phyloP scores from a whole-genome alignment of 2,888 invertebrate genomes.

The Sphaerophoria taeniata region DNA sequence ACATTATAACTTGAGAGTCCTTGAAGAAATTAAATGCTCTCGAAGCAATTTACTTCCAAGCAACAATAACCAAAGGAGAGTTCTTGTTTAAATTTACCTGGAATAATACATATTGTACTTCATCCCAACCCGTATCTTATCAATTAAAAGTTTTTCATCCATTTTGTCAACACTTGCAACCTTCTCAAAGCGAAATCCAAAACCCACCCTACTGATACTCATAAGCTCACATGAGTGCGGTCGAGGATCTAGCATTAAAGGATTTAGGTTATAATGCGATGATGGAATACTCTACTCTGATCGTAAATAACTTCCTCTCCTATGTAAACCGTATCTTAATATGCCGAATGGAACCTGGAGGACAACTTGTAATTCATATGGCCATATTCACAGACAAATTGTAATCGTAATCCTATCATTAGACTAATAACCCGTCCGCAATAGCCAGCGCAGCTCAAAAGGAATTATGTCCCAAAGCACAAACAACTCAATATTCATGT shows the following conservation, averaged over 20 bases:
- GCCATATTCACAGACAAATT: slow-evolving; percentile 54
- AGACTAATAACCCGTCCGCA: slow-evolving; percentile 40
- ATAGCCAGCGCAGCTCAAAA: background rate
- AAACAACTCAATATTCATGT: slow-evolving; percentile 28
- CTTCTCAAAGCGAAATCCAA: slow-evolving; percentile 19
- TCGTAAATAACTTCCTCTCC: slow-evolving; percentile 50
- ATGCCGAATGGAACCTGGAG: background rate
- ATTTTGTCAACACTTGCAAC: slow-evolving; percentile 41
- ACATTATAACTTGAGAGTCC: slow-evolving; percentile 39
- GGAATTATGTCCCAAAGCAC: slow-evolving; percentile 41
- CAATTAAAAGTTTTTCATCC: slow-evolving; percentile 41
- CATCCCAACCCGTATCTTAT: slow-evolving; percentile 16
- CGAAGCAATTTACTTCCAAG: slow-evolving; percentile 3
- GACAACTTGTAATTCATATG: background rate
- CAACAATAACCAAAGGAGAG: slow-evolving; percentile 20
- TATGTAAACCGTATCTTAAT: slow-evolving; percentile 5
- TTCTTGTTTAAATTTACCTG: slow-evolving; percentile 7
- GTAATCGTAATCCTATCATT: slow-evolving; percentile 31
- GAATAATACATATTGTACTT: background rate
- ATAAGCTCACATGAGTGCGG: background rate
- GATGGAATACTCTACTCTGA: slow-evolving; percentile 38
- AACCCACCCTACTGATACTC: slow-evolving; percentile 4
- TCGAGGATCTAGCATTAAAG: slow-evolving; percentile 41
- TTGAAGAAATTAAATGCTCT: slow-evolving; percentile 58
- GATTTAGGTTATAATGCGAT: slow-evolving; percentile 55